Conservation (phyloP, 2,113 vertebrate species). For the Strix aluco region DNA sequence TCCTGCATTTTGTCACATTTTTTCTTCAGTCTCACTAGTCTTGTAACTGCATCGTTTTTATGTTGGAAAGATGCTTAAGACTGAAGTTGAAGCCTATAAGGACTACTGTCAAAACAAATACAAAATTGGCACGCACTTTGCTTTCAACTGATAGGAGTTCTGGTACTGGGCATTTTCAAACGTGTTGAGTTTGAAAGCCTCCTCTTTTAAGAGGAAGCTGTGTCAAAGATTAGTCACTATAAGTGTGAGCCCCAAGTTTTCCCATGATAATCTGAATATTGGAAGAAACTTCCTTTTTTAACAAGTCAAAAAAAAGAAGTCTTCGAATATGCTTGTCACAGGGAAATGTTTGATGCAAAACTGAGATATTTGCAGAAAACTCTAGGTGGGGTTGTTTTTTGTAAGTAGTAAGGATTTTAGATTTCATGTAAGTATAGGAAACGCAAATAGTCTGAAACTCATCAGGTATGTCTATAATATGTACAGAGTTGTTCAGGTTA, state of each 20-base stretch:
- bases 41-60: neutral
- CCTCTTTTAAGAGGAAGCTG: neutral
- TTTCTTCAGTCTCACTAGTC: neutral
- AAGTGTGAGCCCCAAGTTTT: neutral
- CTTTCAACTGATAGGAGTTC: neutral
- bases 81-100: neutral
- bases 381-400: fast-evolving
- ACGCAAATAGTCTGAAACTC: neutral
- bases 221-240: neutral
- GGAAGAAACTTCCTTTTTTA: neutral
- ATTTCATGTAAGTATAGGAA: neutral
- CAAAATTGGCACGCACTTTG: neutral
- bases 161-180: neutral
- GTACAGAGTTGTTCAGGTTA: neutral
- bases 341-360: neutral
- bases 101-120: neutral
- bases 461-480: neutral
- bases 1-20: neutral
- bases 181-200: neutral
- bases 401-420: neutral
- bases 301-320: neutral
- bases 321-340: neutral
- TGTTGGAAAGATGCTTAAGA: neutral
- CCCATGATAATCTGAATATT: neutral
- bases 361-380: neutral